These are phyloP conservation scores for Pocillopora grandis DNA, from an alignment of 92 coral and sea anemone species.

Conservation along the genomic window DNA sequence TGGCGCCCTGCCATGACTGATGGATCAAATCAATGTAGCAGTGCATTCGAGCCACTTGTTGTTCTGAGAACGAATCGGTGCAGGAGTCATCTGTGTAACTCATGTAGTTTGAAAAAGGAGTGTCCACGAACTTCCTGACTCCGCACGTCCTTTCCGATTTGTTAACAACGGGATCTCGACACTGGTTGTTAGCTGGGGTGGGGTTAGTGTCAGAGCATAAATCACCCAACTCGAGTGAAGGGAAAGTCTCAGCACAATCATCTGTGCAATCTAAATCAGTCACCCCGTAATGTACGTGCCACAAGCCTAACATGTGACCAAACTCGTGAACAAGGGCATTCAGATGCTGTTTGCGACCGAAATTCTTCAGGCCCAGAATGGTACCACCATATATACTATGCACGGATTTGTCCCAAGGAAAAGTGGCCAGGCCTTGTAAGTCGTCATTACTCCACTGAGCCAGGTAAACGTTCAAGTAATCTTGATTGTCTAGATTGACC, in stretches of 20 bases:
- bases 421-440: slow-evolving; percentile 79
- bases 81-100: slow-evolving; percentile 85
- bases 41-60: slow-evolving; percentile 96
- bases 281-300: slow-evolving; percentile 94
- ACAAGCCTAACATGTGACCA: slow-evolving; percentile 89
- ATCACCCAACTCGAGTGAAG: slow-evolving; percentile 96
- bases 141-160: slow-evolving; percentile 60
- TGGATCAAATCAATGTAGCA: slow-evolving; percentile 85
- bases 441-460: slow-evolving; percentile 75
- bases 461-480: slow-evolving; percentile 78
- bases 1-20: slow-evolving; percentile 89
- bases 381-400: slow-evolving; percentile 81
- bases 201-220: slow-evolving; percentile 97
- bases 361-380: slow-evolving; percentile 65
- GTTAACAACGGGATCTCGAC: slow-evolving; percentile 65
- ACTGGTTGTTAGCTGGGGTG: slow-evolving; percentile 67
- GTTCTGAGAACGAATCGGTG: slow-evolving; percentile 81
- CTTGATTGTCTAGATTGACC: slow-evolving; percentile 65
- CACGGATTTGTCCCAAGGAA: slow-evolving; percentile 94
- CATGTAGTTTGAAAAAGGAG: slow-evolving; percentile 92
- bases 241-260: slow-evolving; percentile 85
- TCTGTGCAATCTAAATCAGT: slow-evolving; percentile 71
- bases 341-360: slow-evolving; percentile 65
- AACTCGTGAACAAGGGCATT: slow-evolving; percentile 89
- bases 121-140: slow-evolving; percentile 43